Evolutionary conservation across 2,888 invertebrate genomes (phyloP), one percentile per base, ranked within the genome.

Genomic region (Drosophila lacicola): DNA sequence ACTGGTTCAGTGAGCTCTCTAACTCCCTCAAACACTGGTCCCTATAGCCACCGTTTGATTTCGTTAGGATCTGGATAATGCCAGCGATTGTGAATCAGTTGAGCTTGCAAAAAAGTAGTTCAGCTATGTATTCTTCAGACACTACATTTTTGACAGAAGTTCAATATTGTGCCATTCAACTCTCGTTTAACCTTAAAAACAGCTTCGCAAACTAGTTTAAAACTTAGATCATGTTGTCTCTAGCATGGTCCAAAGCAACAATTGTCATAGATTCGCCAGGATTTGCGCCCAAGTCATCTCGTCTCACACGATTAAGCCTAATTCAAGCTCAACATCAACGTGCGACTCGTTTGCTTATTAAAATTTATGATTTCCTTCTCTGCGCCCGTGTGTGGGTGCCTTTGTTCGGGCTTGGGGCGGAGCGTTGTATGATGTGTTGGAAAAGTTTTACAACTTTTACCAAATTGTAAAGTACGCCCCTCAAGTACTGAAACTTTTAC

Each of bases 401-500:
- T 17, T 34, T 19, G 37, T 19, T 34, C 9, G 39, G 17, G 39
- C 11, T 34, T 8, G 13, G 34, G 4, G 14, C 9, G 14, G 11
- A n/a, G 10, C 44, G 29, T 36, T 25, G 57, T 29, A 19, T 51
- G 55, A 46, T 62, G 60, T 46, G 64, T 11, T 50, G 74, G n/a
- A 29, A 41, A 74, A 82, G 85, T 82, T 82, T 62, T 54, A 80
- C 69, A 82, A 78, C 82, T 82, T 78, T 78, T 62, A 63, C 45
- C 64, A 79, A 83, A 79, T 82, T 77, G 77, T 81, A 67, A 81
- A 79, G 58, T 47, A 51, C 64, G 57, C 66, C 69, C 54, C 49
- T 44, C 19, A 73, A 82, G 80, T 74, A 73, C 82, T 82, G 79
- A 72, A 84, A 82, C 74, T 81, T 84, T 77, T 71, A 74, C 82